Percentiles rank a stretch among this genome's conserved stretches.
Conservation (phyloP, 1,140 invertebrate species). For the Sarcophaga bullata region DNA sequence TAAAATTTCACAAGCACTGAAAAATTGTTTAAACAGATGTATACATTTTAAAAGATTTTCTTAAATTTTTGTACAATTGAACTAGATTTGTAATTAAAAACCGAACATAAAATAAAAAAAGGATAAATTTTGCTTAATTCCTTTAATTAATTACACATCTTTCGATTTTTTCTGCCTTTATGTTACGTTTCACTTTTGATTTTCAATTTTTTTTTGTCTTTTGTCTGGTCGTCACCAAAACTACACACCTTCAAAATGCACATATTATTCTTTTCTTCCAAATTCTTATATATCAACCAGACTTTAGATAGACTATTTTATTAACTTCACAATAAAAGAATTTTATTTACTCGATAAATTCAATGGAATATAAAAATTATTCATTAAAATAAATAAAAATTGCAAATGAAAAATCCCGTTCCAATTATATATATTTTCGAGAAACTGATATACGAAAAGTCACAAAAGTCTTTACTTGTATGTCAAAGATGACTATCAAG, state of each 20-base stretch:
- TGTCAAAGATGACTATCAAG: not conserved
- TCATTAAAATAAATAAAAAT: slow-evolving; percentile 13
- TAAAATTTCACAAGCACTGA: slow-evolving; percentile 29
- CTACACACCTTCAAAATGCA: slow-evolving; percentile 48
- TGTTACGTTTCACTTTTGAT: slow-evolving; percentile 45
- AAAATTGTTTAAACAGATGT: slow-evolving; percentile 18
- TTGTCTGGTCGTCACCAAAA: slow-evolving; percentile 34
- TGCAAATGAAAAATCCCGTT: slow-evolving; percentile 32
- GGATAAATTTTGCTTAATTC: slow-evolving; percentile 1
- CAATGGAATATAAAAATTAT: slow-evolving; percentile 3
- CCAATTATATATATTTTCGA: slow-evolving; percentile 26
- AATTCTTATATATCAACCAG: slow-evolving; percentile 36
- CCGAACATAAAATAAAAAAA: not conserved
- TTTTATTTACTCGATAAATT: slow-evolving; percentile 8
- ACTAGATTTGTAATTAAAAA: not conserved
- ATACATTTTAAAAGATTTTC: slow-evolving; percentile 12
- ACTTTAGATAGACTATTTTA: not conserved
- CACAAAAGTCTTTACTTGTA: slow-evolving; percentile 29
- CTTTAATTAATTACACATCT: slow-evolving; percentile 29
- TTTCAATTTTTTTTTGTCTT: slow-evolving; percentile 20
- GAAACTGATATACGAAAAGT: slow-evolving; percentile 32
- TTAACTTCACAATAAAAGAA: not conserved
- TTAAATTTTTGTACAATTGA: not conserved
- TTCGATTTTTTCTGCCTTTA: slow-evolving; percentile 22
- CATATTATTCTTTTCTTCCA: slow-evolving; percentile 46